Evolutionary conservation across 2,113 vertebrate species (phyloP), one percentile per base, ranked within the genome.

Genomic region (Calyptomena viridis): DNA sequence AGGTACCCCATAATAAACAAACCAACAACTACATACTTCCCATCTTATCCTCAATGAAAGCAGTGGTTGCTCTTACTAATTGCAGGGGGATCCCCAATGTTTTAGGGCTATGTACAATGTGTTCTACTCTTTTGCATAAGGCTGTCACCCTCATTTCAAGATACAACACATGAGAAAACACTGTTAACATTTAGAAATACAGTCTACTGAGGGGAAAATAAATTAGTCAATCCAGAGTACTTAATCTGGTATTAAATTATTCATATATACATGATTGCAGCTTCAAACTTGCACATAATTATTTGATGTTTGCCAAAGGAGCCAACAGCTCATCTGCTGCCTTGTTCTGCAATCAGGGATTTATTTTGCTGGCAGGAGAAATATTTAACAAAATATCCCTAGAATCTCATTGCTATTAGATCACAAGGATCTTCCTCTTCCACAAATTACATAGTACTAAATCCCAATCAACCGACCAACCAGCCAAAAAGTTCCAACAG

Each of bases 381-480:
- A 69, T 60, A 31, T 76, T 69, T 33, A 79, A 44, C 30, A 84
- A 81, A 89, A 64, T 28, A 12, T 1, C 24, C 13, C 21, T 37
- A 60, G 27, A 76, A 82, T 66, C n/a, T 79, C 25, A 53, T 4
- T 49, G 25, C 15, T 83, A 20, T 40, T 89, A 68, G n/a, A 62
- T 40, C 40, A 58, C 44, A 53, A 64, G 28, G 14, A 50, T 89
- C 49, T 46, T 67, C 20, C 44, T 58, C 9, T 4, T 60, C 33
- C 12, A 23, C 15, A 62, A 69, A 56, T 49, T 19, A 28, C 2
- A 17, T 0, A 42, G 12, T 13, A 52, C 28, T 52, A n/a, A 93
- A 77, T 39, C 6, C 11, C 39, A 79, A 6, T 5, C 1, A 7
- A 55, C 1, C 16, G 75, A 6, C 5, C 1, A 7, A 59, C 1